Evolutionary conservation across 2,113 vertebrate species (phyloP), one percentile per base, ranked within the genome.

Genomic region (Scortum barcoo): DNA sequence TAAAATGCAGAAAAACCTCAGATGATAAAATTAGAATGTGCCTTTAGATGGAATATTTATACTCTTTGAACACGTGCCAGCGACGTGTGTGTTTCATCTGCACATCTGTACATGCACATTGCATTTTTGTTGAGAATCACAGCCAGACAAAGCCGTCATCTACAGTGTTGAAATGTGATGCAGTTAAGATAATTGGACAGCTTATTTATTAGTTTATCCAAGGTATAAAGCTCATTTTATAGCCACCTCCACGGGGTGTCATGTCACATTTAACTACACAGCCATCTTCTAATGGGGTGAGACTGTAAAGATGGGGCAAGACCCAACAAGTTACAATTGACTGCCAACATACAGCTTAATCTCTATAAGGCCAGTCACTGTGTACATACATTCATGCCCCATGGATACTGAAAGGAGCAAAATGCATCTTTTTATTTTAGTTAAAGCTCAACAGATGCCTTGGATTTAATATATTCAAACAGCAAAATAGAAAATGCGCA

Each of bases 11-110:
- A 51, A 28, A 81, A 76, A 77, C 57, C 63, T 70, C 72, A 50
- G 62, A 73, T 61, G 77, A 62, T 87, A 54, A 87, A 86, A 84
- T 88, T 68, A 85, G 62, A 90, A 73, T 44, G 53, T 63, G 69
- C 33, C 68, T 62, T 85, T 17, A 77, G 76, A 71, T 51, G 44
- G 72, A 85, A 83, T 82, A 81, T 88, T 85, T 79, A 76, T 81
- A 76, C 72, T 57, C 69, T 86, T 61, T 88, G 80, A 82, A 50
- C 40, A 20, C 38, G 33, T 63, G 82, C 76, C 86, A 78, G 54
- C 33, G 7, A 76, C 26, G 62, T 70, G 78, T 84, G 80, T 63
- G 69, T 83, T 80, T 85, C 58, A 36, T 78, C 72, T 72, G 60
- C 74, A 77, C 65, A 86, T 87, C 70, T 70, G 76, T 76, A 67